These are phyloP conservation scores for Salvelinus namaycush DNA, from an alignment of 2,113 vertebrate genomes.

Conservation along the genomic window DNA sequence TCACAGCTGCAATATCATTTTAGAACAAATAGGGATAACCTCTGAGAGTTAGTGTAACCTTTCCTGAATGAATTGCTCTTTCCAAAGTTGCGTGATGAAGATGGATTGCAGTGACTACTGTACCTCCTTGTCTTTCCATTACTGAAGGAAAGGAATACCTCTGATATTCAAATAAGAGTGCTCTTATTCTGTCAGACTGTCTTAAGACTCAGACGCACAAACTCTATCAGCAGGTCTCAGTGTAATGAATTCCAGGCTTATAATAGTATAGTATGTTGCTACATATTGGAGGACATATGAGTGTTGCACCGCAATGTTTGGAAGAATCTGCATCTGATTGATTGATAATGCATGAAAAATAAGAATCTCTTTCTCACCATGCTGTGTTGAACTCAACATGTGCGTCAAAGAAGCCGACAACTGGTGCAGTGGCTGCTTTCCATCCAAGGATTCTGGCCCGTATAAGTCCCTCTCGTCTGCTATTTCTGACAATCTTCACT, in stretches of 20 bases:
- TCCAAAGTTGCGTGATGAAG: background rate
- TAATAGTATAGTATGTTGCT: background rate
- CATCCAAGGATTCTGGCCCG: constrained; percentile 86
- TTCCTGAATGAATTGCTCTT: background rate
- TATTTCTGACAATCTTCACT: constrained; percentile 86
- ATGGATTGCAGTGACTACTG: background rate
- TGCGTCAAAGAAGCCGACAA: constrained; percentile 86
- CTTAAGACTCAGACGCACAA: background rate
- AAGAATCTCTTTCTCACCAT: constrained; percentile 73
- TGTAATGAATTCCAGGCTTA: background rate
- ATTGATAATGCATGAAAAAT: background rate
- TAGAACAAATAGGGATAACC: background rate
- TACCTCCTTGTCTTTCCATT: background rate
- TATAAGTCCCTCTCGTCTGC: constrained; percentile 82
- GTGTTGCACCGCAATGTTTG: too few relatives aligned
- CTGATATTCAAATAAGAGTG: background rate
- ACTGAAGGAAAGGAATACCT: background rate
- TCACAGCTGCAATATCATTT: background rate
- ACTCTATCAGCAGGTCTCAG: background rate
- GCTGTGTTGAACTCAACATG: constrained; percentile 87
- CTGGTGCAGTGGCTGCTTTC: constrained; percentile 80
- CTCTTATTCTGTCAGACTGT: background rate
- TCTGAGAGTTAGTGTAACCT: background rate
- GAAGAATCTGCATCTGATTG: too few relatives aligned
- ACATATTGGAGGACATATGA: too few relatives aligned